phyloP scores from a whole-genome alignment of 64 coral and sea anemone species.

The Stichodactyla mertensii region DNA sequence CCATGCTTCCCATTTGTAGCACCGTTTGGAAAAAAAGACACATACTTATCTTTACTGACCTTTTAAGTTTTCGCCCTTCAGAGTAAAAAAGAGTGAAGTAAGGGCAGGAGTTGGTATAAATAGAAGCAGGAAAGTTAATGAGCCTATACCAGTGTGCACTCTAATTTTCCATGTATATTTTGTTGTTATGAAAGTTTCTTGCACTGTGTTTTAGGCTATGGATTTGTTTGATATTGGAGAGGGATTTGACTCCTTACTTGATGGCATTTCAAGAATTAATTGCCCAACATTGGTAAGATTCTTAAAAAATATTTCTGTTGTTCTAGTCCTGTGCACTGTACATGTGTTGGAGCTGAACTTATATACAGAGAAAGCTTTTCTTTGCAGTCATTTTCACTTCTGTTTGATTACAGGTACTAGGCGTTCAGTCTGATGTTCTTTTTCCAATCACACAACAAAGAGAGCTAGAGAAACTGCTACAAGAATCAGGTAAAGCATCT shows the following conservation, averaged over 20 bases:
- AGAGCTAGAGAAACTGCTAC: constrained; percentile 66
- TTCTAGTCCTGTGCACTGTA: not conserved
- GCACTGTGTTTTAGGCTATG: constrained; percentile 37
- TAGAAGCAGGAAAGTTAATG: too few species aligned
- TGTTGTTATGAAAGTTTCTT: not conserved
- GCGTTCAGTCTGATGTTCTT: constrained; percentile 87
- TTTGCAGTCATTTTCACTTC: not conserved
- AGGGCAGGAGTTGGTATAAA: too few species aligned
- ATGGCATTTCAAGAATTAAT: constrained; percentile 73
- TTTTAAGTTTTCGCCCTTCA: too few species aligned
- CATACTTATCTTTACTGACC: too few species aligned
- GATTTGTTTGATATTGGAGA: constrained; percentile 95
- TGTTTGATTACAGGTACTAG: constrained; percentile 54
- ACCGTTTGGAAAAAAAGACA: too few species aligned
- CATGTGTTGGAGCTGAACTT: not conserved
- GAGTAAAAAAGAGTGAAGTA: too few species aligned
- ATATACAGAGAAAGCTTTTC: not conserved
- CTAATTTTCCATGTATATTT: too few species aligned
- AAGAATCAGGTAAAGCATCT: constrained; percentile 61
- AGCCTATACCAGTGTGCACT: too few species aligned
- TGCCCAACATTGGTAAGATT: constrained; percentile 83
- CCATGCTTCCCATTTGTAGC: too few species aligned
- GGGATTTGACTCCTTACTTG: constrained; percentile 68
- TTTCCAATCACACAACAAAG: constrained; percentile 92
- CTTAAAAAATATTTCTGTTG: not conserved